Base-by-base conservation (phyloP, 2,113 vertebrate genomes). In the Solenodon paradoxus region DNA sequence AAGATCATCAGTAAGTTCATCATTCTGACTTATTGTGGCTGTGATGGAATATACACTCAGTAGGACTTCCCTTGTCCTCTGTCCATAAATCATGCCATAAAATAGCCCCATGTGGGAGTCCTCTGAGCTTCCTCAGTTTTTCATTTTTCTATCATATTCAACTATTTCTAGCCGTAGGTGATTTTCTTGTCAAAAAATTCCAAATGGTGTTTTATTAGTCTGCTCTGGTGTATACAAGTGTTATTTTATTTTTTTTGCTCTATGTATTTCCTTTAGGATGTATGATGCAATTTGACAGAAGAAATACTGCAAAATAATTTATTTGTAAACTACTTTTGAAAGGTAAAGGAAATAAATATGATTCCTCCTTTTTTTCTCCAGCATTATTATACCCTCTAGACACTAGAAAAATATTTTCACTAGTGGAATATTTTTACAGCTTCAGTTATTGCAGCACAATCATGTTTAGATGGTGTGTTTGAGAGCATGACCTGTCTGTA, bases 271-370 rank as follows among this genome's bases (percentile, higher is more conserved):
- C 88, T 88, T 90, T 72, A 68, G 69, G 61, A 94, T 96, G 90
- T 72, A 84, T 83, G 89, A 96, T 95, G 35, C 71, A 92, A 40
- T 84, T 90, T 84, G 11, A 55, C 3, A 40, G 30, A 79, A 20
- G 35, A 92, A 95, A 92, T 88, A 66, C 49, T 85, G 42, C 26
- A 82, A 97, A 94, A 91, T 92, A 88, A 91, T 96, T 95, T 95
- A 95, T 91, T 94, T 96, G 92, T 94, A 97, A 95, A 88, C 64
- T 90, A 95, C 45, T 84, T 93, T 87, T 90, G 92, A 97, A 91
- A 20, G 47, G 16, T 85, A 45, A 66, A 38, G 68, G 38, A 90
- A 96, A 96, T 95, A 95, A 94, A 97, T 90, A 85, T 72, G 49
- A 96, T 86, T 93, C 30, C 47, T 16, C 30, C 66, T 49, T 69